Base-by-base conservation (phyloP, 2,113 vertebrate species). In the Scomber scombrus region DNA sequence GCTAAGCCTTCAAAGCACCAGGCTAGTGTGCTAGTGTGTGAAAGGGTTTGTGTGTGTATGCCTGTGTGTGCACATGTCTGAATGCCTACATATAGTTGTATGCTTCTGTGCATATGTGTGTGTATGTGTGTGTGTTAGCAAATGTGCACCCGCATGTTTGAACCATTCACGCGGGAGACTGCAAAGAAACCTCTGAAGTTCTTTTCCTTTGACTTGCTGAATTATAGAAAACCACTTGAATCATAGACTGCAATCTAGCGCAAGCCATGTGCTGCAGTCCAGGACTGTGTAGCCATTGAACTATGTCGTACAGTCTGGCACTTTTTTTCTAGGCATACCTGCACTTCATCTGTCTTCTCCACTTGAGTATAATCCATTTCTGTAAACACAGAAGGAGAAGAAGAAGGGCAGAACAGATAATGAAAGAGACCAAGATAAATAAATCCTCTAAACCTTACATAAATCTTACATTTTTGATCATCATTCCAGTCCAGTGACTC, bases 101-200 rank as follows among this genome's bases (percentile, higher is more conserved):
- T 72, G 18, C 43, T 65, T 70, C 34, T 81, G 49, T 75, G 34
- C 2, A 7, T 34, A 7, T 34, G 45, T 80, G 51, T 15, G 11
- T 8, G 61, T 15, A 46, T 58, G 61, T 29, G 5, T 51, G 26
- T 69, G 71, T 71, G 61, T 74, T 64, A 74, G 69, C 18, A 4
- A 67, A 75, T 7, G 56, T 54, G 82, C 67, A 75, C 64, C 26
- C 4, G 64, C 66, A 34, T 19, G 67, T 87, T 87, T 89, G 89
- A 91, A 88, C 83, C 74, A 51, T 75, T 80, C 90, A 75, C 75
- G 23, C n/a, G 15, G 76, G 84, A 90, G 76, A 69, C 75, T 67
- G 79, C 56, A 73, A 86, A 87, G 79, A 79, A 88, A 61, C 79
- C 81, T 90, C 74, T 88, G 89, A 92, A 91, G 87, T 90, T 89